Conservation (phyloP, 2,888 invertebrate species). For the Drosophila fulvimacula region DNA sequence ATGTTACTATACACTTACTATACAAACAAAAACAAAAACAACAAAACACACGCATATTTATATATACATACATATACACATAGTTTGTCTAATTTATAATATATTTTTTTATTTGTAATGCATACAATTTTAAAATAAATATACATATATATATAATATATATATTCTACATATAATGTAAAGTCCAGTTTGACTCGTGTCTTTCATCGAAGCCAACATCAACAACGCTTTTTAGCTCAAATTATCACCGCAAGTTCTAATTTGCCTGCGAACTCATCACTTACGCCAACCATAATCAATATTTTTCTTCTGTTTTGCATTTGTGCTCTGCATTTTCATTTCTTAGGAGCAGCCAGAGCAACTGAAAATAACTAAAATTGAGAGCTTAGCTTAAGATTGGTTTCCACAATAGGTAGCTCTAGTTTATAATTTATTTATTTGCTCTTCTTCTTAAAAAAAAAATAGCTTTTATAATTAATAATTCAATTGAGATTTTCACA, state of each 20-base stretch:
- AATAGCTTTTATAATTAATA: background rate
- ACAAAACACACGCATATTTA: conserved; percentile 40
- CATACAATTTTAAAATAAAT: conserved; percentile 49
- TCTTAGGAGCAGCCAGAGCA: conserved; percentile 1
- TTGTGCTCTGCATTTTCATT: conserved; percentile 8
- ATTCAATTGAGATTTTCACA: background rate
- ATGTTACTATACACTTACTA: conserved; percentile 55
- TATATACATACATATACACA: conserved; percentile 24
- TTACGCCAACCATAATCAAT: background rate
- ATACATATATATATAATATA: conserved; percentile 23
- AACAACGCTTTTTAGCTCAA: conserved; percentile 11
- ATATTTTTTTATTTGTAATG: conserved; percentile 51
- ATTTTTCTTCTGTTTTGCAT: conserved; percentile 6
- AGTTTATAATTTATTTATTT: background rate
- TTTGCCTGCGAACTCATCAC: conserved; percentile 20
- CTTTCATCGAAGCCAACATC: conserved; percentile 26
- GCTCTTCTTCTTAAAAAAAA: too few relatives aligned
- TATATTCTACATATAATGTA: conserved; percentile 35
- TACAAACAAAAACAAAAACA: conserved; percentile 10
- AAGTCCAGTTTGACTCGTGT: conserved; percentile 14
- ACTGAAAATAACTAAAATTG: conserved; percentile 1
- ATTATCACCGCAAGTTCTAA: conserved; percentile 18
- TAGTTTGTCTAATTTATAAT: conserved; percentile 44
- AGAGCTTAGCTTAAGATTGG: conserved; percentile 3
- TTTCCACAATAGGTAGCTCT: background rate